These are phyloP conservation scores for Argyrosomus japonicus DNA, from an alignment of 2,113 vertebrate genomes.

Conservation along the genomic window DNA sequence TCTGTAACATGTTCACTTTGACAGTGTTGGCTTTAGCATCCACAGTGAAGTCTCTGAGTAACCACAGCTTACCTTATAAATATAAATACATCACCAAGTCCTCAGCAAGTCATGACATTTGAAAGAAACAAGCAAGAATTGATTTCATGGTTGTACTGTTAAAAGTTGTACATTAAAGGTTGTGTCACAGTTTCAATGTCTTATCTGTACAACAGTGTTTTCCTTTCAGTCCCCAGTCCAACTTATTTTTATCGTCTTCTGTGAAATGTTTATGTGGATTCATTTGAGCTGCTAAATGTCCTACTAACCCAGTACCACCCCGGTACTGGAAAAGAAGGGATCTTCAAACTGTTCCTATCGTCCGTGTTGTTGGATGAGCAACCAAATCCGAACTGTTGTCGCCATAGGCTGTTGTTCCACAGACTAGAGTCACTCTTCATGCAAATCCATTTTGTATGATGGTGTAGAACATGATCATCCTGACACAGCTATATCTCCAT, in stretches of 20 bases:
- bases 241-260: neutral
- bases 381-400: neutral
- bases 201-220: neutral
- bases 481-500: neutral
- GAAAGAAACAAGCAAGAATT: neutral
- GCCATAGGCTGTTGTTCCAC: neutral
- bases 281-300: neutral
- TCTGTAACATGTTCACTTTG: neutral
- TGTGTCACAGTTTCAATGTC: neutral
- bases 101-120: neutral
- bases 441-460: neutral
- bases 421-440: neutral
- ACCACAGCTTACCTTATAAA: neutral
- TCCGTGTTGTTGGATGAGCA: neutral
- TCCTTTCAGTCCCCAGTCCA: neutral
- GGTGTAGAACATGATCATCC: neutral
- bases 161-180: neutral
- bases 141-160: neutral
- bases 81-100: neutral
- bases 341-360: neutral
- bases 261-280: neutral
- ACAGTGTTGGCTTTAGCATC: neutral
- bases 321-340: neutral
- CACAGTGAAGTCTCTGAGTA: slow-evolving; percentile 3
- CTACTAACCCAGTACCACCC: neutral